Conservation (phyloP, 2,113 vertebrate species). For the Pao palembangensis region DNA sequence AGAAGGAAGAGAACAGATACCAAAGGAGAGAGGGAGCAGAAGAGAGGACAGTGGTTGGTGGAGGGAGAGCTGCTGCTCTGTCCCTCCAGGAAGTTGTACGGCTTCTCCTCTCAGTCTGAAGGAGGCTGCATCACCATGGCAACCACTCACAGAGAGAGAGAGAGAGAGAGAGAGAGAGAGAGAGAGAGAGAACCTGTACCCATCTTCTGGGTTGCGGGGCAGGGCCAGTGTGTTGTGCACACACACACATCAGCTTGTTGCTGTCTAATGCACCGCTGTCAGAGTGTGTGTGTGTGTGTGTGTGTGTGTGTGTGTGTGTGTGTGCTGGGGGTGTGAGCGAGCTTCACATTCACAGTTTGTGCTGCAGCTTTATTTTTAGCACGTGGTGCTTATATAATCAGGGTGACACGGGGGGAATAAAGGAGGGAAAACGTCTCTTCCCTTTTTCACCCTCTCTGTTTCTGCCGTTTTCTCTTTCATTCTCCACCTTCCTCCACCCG, state of each 20-base stretch:
- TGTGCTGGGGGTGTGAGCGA: not conserved
- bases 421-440: not conserved
- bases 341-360: not conserved
- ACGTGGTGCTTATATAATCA: conserved; percentile 1
- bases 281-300: not conserved
- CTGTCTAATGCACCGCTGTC: not conserved
- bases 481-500: no score
- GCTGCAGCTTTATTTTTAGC: conserved; percentile 1
- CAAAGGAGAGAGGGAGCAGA: no score
- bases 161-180: not conserved
- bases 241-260: not conserved
- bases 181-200: not conserved
- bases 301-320: not conserved
- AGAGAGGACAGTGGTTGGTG: no score
- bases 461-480: no score
- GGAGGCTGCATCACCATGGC: not conserved
- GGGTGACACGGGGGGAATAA: not conserved
- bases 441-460: no score
- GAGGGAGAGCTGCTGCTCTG: not conserved
- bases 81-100: not conserved
- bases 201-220: not conserved
- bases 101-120: conserved; percentile 1
- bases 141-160: not conserved
- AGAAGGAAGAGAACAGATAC: no score
- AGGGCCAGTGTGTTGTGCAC: not conserved